A percentile compares a stretch with the other conserved stretches of the same genome.
Evolutionary conservation across 2,113 vertebrate genomes (phyloP).

Genomic region (Anoura caudifer): DNA sequence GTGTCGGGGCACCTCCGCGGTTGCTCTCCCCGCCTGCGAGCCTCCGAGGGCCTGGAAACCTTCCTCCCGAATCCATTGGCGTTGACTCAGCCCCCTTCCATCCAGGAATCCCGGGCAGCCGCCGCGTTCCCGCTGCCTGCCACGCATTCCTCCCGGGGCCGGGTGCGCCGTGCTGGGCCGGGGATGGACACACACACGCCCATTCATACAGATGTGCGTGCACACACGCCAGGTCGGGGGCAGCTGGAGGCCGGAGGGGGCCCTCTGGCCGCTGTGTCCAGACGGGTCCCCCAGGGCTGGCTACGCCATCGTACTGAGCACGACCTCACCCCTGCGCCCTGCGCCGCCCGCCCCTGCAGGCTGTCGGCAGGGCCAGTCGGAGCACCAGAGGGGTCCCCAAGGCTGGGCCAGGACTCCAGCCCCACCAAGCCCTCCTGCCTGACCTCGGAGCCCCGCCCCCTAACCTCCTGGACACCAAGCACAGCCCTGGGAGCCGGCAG

Average conservation of each 20-base stretch:
- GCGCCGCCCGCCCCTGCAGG: neutral
- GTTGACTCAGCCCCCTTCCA: constrained; percentile 76
- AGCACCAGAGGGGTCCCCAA: neutral
- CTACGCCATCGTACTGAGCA: fast-evolving
- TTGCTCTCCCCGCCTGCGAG: constrained; percentile 6
- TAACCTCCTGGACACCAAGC: neutral
- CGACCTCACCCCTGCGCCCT: fast-evolving
- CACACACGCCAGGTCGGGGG: neutral
- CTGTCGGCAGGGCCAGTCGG: no score
- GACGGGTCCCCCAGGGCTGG: neutral
- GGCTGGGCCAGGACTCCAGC: neutral
- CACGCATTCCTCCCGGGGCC: fast-evolving
- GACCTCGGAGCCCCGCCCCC: neutral
- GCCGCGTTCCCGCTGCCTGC: neutral
- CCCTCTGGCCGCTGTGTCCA: no score
- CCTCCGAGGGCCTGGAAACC: constrained; percentile 61
- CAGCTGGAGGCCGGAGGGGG: neutral
- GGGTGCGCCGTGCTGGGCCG: neutral
- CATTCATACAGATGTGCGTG: no score
- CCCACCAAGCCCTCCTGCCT: fast-evolving
- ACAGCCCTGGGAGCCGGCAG: neutral
- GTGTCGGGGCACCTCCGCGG: constrained; percentile 77
- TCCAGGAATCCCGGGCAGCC: constrained; percentile 51
- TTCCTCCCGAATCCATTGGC: constrained; percentile 57
- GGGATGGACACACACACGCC: neutral